Base-by-base conservation (phyloP, 2,888 invertebrate species). In the Octonoba sinensis region DNA sequence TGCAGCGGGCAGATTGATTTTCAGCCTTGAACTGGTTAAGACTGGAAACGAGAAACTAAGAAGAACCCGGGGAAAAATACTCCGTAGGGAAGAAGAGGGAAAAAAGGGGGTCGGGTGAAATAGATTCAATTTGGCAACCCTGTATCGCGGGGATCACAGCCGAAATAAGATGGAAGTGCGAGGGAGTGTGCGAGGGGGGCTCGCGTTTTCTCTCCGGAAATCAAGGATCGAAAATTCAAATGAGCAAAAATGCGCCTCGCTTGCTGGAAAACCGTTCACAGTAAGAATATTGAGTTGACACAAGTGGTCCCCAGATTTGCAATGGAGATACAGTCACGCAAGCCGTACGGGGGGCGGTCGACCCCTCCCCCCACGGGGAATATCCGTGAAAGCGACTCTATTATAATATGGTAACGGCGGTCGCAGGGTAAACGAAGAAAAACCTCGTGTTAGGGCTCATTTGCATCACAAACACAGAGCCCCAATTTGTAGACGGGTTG, bases 161-260 rank as follows among this genome's bases (percentile, higher is more conserved):
- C 54, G 75, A 82, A 75, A 75, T 75, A 75, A 70, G 59, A 22
- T 24, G 51, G 60, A 22, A 62, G 59, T 49, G n/a, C 36, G 18
- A 49, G 65, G 65, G 56, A 44, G 24, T 15, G 59, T 47, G 22
- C 59, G 12, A 20, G 18, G 27, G 54, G 36, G 62, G 60, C 46
- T 13, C 8, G 57, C 20, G 46, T 36, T 44, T 4, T 16, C 69
- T 57, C 49, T 62, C 81, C 81, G 81, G 81, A 82, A 82, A 82
- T 82, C 81, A 82, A 70, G 74, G 74, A 82, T 82, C 81, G 81
- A 82, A 82, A 82, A 82, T 82, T 82, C 81, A 82, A 82, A 82
- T 82, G 81, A 82, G 81, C 81, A 82, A 82, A 75, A 75, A 69
- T 75, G 72, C 73, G 67, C 73, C 60, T 79, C 72, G 72, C 60